These are phyloP conservation scores for Zaprionus taronus DNA, from an alignment of 1,140 invertebrate species.

Conservation along the genomic window DNA sequence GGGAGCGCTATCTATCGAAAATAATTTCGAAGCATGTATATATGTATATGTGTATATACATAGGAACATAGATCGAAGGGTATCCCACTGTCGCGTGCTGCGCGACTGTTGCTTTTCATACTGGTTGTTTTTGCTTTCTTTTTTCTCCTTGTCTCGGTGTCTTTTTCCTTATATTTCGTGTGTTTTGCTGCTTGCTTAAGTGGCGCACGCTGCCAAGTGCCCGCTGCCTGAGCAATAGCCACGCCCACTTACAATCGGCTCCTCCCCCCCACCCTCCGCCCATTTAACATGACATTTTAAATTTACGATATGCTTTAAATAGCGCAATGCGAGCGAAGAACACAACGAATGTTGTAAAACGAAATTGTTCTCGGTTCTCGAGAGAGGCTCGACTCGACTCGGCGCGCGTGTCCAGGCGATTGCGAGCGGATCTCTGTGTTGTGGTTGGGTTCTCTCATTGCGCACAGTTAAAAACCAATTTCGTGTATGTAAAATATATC, in stretches of 20 bases:
- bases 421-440: conserved; percentile 19
- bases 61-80: too few relatives aligned
- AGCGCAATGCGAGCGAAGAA: conserved; percentile 71
- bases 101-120: too few relatives aligned
- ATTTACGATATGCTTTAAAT: conserved; percentile 83
- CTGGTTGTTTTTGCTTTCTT: conserved; percentile 12
- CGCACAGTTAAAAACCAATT: conserved; percentile 81
- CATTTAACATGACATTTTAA: conserved; percentile 82
- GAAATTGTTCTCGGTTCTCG: conserved; percentile 72
- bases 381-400: conserved; percentile 26
- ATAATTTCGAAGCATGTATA: too few relatives aligned
- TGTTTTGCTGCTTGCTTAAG: conserved; percentile 59
- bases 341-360: conserved; percentile 80
- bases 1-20: too few relatives aligned
- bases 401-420: conserved; percentile 19
- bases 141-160: conserved; percentile 34
- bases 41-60: too few relatives aligned
- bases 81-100: too few relatives aligned
- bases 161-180: conserved; percentile 31
- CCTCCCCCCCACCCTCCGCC: neutral
- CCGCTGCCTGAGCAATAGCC: conserved; percentile 38
- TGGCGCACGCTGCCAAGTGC: conserved; percentile 64
- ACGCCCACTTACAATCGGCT: conserved; percentile 52
- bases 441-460: conserved; percentile 47
- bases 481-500: conserved; percentile 82